Conservation (phyloP, 2,888 invertebrate genomes). For the Micoletzkya japonica region DNA sequence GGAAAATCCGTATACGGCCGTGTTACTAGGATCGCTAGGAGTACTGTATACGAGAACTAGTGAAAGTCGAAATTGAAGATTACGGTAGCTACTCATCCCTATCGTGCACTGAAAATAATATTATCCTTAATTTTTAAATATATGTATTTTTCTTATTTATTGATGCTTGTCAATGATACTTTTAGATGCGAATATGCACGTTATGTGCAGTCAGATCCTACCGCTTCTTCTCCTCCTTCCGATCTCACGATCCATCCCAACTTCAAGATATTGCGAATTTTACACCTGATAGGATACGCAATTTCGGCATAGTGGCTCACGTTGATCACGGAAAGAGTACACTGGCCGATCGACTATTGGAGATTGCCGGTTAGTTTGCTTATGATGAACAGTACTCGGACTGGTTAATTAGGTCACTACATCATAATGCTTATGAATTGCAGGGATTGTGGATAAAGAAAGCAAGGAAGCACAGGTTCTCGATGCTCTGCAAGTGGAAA, state of each 20-base stretch:
- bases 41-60: no score
- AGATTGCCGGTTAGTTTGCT: conserved; percentile 76
- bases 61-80: no score
- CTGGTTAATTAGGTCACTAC: conserved; percentile 15
- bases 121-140: no score
- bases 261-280: conserved; percentile 25
- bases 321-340: conserved; percentile 99
- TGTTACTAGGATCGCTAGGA: no score
- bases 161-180: no score
- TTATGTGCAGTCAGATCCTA: no score
- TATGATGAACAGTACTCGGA: conserved; percentile 40
- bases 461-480: conserved; percentile 36
- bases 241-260: conserved; percentile 25
- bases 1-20: no score
- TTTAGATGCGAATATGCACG: no score
- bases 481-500: conserved; percentile 75
- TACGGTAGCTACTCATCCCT: no score
- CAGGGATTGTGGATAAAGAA: conserved; percentile 41
- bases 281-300: conserved; percentile 73
- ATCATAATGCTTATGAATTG: not conserved
- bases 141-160: no score
- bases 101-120: no score
- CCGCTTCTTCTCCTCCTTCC: conserved; percentile 20
- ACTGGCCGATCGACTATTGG: conserved; percentile 88
- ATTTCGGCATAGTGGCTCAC: conserved; percentile 96